Base-by-base conservation (phyloP, 2,113 vertebrate species). In the Alaudala cheleensis region DNA sequence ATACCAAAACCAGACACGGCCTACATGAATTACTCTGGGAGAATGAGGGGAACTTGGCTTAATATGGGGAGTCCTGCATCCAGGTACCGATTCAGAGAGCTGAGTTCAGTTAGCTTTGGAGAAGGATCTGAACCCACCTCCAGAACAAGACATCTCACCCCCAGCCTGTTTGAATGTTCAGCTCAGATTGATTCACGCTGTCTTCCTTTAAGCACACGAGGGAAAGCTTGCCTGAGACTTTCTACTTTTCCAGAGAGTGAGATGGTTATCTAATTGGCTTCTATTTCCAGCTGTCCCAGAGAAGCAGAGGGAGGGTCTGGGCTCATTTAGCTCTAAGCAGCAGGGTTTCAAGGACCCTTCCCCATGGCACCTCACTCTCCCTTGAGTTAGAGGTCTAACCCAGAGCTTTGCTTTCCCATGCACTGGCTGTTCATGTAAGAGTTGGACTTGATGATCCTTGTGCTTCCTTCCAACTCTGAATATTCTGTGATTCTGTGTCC, bases 171-270 rank as follows among this genome's bases (percentile, higher is more conserved):
- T 69, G 49, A 72, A 50, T 64, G 33, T 82, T 42, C 74, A 54
- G 4, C 47, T 83, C 42, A 45, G 22, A 9, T 8, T 88, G 67
- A 31, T 62, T 74, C n/a, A 33, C 42, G 31, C 14, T 0, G 0
- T 61, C 28, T 28, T 87, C 21, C n/a, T 78, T 31, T 49, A 56
- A 57, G 47, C 20, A 40, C 13, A 17, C 1, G 39, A 82, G 29
- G 28, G 67, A 71, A 67, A 90, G 13, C 34, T 40, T 71, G n/a
- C 31, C 39, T n/a, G 39, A 23, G 29, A 6, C 8, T 66, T 88
- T 66, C 66, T 74, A 2, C 6, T 49, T n/a, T 73, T 87, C 26
- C 69, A 70, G 42, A 58, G 45, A 50, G n/a, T 34, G 42, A 84
- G n/a, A 24, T 39, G 8, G 14, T 37, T 71, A 14, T 71, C 42